Base-by-base conservation (phyloP, 2,797 vertebrate genomes). In the Eidolon dupreanum region DNA sequence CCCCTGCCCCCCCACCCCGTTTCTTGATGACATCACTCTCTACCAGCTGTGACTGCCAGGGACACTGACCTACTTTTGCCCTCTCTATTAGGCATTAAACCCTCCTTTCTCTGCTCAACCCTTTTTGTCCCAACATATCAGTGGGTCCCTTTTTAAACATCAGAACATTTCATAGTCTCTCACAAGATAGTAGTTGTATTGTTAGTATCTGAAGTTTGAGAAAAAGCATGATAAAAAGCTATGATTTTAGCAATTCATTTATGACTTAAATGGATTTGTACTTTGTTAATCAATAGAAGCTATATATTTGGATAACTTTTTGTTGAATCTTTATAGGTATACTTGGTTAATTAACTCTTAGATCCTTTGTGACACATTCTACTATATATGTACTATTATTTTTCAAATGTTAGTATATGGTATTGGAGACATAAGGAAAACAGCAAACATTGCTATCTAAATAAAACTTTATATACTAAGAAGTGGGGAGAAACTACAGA, bases 41-140 rank as follows among this genome's bases (percentile, higher is more conserved):
- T 92, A 92, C 93, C 97, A 97, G 96, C 93, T 97, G 94, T 96
- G 63, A 82, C 91, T 97, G 66, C 87, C 96, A 97, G 92, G 93
- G 55, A 93, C 41, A 0, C 74, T 98, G 98, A 98, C 98, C 98
- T 98, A 98, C 79, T 98, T 98, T 95, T 94, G 94, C 79, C 95
- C 95, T 92, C 46, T 88, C 19, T 63, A 7, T 90, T 70, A 94
- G 71, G 53, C 24, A 19, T 51, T 55, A 68, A 86, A 77, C 53
- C 51, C 81, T 74, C 77, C 19, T 85, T 83, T 95, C 59, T 84
- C 74, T 81, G 57, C 31, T 70, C 28, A 94, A 46, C 41, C 65
- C n/a, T 43, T 81, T 90, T 41, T 70, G 61, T 38, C 33, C 75
- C 71, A 71, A 10, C 6, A 20, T 83, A 55, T 65, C 59, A 46